Percentiles rank a stretch among this genome's conserved stretches.
Conservation (phyloP, 2,113 vertebrate species). For the Stegostoma tigrinum region DNA sequence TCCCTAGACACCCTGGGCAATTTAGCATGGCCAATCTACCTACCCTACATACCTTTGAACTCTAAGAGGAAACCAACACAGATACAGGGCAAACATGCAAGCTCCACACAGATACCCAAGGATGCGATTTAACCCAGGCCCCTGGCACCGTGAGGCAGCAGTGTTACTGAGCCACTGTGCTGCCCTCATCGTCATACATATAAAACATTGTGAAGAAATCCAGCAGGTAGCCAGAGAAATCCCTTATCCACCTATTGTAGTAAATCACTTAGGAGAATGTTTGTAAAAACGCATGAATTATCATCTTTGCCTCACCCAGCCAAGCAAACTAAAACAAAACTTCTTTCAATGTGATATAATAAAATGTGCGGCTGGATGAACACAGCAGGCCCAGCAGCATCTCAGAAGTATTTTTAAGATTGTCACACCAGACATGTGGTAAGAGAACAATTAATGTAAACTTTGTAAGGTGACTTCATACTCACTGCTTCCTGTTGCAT, state of each 20-base stretch:
- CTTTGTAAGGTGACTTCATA: neutral
- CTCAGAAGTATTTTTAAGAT: neutral
- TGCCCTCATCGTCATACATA: neutral
- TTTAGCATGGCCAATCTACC: too few species aligned
- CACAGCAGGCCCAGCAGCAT: too few species aligned
- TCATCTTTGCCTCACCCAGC: neutral
- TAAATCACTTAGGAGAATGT: neutral
- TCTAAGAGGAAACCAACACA: too few species aligned
- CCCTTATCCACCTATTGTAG: neutral
- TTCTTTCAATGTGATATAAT: neutral
- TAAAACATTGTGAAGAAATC: neutral
- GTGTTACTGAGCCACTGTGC: too few species aligned
- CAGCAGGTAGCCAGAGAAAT: neutral
- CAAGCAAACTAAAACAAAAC: neutral
- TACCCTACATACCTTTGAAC: too few species aligned
- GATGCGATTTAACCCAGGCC: too few species aligned
- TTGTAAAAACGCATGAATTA: neutral
- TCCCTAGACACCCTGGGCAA: too few species aligned
- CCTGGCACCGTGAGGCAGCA: too few species aligned
- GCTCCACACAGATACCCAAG: too few species aligned
- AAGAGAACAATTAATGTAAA: neutral
- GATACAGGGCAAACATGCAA: too few species aligned
- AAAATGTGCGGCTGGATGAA: too few species aligned
- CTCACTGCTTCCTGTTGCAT: neutral
- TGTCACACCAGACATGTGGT: neutral